A percentile compares a stretch with the other conserved stretches of the same genome.
Conservation (phyloP, 2,113 vertebrate species). For the Oceanites oceanicus region DNA sequence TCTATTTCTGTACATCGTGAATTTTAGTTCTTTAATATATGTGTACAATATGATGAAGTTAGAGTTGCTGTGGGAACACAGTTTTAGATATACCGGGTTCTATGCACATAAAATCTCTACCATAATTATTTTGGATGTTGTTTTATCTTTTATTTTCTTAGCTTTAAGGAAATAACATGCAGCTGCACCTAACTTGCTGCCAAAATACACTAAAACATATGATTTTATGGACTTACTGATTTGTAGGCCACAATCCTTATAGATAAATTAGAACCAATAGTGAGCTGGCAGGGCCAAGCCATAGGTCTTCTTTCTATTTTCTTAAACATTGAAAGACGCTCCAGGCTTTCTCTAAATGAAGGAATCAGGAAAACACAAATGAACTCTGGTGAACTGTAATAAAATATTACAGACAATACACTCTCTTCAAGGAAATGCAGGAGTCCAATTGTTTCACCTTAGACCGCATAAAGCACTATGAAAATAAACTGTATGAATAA, state of each 20-base stretch:
- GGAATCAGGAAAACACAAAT: not conserved
- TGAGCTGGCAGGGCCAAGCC: conserved; percentile 89
- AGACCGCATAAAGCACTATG: not conserved
- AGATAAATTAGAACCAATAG: conserved; percentile 87
- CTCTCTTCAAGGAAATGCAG: not conserved
- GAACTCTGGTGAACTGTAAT: not conserved
- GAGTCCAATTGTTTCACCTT: not conserved
- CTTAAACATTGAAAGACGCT: conserved; percentile 89
- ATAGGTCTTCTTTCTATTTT: conserved; percentile 78
- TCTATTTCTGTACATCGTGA: not conserved
- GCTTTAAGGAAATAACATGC: not conserved
- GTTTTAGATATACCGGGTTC: not conserved
- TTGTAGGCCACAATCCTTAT: conserved; percentile 93
- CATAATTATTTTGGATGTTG: not conserved
- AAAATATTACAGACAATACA: not conserved
- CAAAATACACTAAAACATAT: not conserved
- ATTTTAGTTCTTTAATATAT: not conserved
- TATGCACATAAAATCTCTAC: not conserved
- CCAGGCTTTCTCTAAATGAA: conserved; percentile 83
- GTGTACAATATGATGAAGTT: not conserved
- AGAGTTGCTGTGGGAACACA: conserved; percentile 7
- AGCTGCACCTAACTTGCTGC: not conserved
- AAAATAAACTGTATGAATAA: not conserved
- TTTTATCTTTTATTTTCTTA: not conserved
- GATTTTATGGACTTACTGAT: conserved; percentile 78